A percentile compares a stretch with the other conserved stretches of the same genome.
phyloP scores from a whole-genome alignment of 2,797 vertebrate genomes.

The Chelon auratus region DNA sequence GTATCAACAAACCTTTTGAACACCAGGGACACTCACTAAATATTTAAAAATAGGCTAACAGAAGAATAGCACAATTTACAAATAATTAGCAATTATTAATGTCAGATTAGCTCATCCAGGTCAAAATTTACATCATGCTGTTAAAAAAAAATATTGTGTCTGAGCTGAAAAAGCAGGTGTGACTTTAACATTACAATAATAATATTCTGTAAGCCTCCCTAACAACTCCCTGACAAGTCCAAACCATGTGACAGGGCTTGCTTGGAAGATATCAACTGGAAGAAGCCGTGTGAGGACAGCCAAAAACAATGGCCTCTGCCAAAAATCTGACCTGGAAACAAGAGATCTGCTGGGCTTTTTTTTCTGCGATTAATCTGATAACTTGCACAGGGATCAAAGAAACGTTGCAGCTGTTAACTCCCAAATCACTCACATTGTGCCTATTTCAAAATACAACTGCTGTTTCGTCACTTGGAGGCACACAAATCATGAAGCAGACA shows the following conservation, averaged over 20 bases:
- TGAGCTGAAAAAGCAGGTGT: neutral
- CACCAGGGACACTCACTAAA: neutral
- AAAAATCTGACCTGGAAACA: slow-evolving; percentile 36
- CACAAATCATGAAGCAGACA: neutral
- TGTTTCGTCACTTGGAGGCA: neutral
- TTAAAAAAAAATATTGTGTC: too few species aligned
- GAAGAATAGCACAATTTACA: neutral
- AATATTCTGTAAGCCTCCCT: neutral
- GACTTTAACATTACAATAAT: neutral
- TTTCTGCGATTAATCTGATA: slow-evolving; percentile 32
- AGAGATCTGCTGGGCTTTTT: slow-evolving; percentile 28
- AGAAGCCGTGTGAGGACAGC: slow-evolving; percentile 12
- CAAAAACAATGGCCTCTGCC: slow-evolving; percentile 29
- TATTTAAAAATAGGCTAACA: neutral
- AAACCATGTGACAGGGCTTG: slow-evolving; percentile 3
- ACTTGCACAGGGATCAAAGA: slow-evolving; percentile 36
- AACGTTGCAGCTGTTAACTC: slow-evolving; percentile 7
- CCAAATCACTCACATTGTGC: slow-evolving; percentile 12
- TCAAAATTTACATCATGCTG: neutral
- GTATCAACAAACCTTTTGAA: neutral
- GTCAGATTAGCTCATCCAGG: neutral
- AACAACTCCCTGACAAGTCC: neutral
- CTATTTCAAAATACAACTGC: slow-evolving; percentile 6
- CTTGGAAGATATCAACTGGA: slow-evolving; percentile 8
- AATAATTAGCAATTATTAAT: too few species aligned